Percentiles rank a stretch among this genome's conserved stretches.
Conservation (phyloP, 1,140 invertebrate genomes). For the Maconellicoccus hirsutus region DNA sequence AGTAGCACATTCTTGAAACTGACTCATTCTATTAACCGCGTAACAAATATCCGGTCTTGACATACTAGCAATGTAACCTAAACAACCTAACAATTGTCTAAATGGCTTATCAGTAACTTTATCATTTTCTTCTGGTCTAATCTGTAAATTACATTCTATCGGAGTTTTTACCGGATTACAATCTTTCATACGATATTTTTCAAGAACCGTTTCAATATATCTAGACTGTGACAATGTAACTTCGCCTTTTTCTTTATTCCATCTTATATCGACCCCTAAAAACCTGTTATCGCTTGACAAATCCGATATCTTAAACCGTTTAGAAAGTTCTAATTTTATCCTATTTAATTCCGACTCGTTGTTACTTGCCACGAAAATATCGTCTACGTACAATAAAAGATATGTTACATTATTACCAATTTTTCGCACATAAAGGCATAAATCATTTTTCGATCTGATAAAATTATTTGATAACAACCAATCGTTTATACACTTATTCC, state of each 20-base stretch:
- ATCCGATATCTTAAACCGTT: not conserved
- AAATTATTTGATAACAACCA: not conserved
- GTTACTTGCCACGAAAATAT: not conserved
- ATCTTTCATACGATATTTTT: not conserved
- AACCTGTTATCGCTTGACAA: not conserved
- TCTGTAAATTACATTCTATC: not conserved
- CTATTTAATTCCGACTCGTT: not conserved
- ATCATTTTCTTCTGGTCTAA: not conserved
- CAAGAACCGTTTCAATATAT: not conserved
- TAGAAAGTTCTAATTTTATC: not conserved
- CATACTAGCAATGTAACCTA: not conserved
- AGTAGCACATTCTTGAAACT: not conserved
- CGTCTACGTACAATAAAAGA: constrained; percentile 16
- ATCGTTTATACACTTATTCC: constrained; percentile 15
- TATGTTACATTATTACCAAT: not conserved
- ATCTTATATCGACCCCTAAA: constrained; percentile 18
- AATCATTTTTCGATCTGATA: constrained; percentile 4
- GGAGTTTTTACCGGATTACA: constrained; percentile 17
- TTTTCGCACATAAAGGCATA: constrained; percentile 10
- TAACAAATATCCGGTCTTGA: not conserved
- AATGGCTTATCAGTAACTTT: not conserved
- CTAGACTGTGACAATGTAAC: not conserved
- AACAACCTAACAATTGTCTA: not conserved
- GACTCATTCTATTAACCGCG: not conserved
- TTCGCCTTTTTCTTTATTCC: not conserved